Percentiles rank a stretch among this genome's conserved stretches.
Conservation (phyloP, 1,140 invertebrate genomes). For the Chrysopa pallens region DNA sequence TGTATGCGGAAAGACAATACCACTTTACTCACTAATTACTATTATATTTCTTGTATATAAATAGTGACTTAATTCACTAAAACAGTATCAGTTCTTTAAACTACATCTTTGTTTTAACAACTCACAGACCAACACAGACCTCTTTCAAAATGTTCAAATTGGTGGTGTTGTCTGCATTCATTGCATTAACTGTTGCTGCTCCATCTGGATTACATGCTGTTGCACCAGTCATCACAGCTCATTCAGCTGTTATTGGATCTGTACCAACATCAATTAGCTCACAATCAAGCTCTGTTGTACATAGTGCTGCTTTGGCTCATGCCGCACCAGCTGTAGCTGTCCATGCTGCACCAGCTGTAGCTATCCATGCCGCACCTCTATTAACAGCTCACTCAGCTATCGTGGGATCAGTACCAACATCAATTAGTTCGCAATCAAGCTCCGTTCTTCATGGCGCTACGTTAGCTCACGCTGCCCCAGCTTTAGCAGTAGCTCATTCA, state of each 20-base stretch:
- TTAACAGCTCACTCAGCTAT: background rate
- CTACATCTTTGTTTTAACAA: too few relatives aligned
- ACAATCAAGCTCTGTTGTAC: constrained; percentile 16
- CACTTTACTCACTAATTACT: too few relatives aligned
- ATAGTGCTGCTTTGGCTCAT: constrained; percentile 10
- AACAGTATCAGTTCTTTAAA: too few relatives aligned
- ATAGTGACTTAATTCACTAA: too few relatives aligned
- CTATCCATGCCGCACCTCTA: constrained; percentile 5
- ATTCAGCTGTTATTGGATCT: constrained; percentile 19
- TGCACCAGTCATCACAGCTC: constrained; percentile 8
- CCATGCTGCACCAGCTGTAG: constrained; percentile 10
- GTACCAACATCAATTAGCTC: constrained; percentile 32
- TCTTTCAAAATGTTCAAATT: constrained; percentile 1
- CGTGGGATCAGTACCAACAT: background rate
- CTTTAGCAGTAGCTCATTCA: too few relatives aligned
- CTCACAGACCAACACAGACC: background rate
- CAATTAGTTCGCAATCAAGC: too few relatives aligned
- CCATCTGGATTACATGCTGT: constrained; percentile 18
- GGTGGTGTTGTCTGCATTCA: too few relatives aligned
- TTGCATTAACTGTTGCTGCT: constrained; percentile 7
- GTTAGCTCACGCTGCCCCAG: too few relatives aligned
- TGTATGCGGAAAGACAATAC: too few relatives aligned
- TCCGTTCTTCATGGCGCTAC: too few relatives aligned
- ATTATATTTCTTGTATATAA: too few relatives aligned
- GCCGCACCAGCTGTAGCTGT: constrained; percentile 11